These are phyloP conservation scores for Drosophila pectinifera DNA, from an alignment of 1,140 invertebrate species.

Conservation along the genomic window DNA sequence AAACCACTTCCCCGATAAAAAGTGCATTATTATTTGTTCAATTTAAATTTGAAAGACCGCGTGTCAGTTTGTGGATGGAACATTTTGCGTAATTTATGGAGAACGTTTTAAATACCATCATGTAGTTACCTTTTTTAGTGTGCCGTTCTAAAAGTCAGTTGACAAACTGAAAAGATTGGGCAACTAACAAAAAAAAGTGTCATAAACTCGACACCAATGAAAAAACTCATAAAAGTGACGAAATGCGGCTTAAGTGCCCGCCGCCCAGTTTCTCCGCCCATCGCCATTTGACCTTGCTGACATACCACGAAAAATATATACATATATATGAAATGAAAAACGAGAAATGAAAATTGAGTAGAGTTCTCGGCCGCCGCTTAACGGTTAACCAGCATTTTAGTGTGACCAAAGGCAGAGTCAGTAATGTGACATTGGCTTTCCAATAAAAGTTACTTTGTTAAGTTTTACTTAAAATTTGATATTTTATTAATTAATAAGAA, in stretches of 20 bases:
- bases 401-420: neutral
- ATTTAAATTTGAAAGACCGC: no score
- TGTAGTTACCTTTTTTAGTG: slow-evolving; percentile 24
- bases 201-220: slow-evolving; percentile 29
- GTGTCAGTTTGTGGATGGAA: neutral
- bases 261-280: slow-evolving; percentile 33
- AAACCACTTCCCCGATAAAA: no score
- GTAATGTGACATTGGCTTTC: neutral
- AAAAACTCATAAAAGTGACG: slow-evolving; percentile 21
- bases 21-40: no score
- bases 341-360: slow-evolving; percentile 4
- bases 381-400: neutral
- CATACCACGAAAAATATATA: neutral
- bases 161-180: slow-evolving; percentile 14
- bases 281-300: slow-evolving; percentile 31
- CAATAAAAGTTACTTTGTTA: neutral
- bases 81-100: slow-evolving; percentile 1
- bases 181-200: slow-evolving; percentile 10
- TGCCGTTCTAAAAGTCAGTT: slow-evolving; percentile 6
- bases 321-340: neutral
- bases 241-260: slow-evolving; percentile 32
- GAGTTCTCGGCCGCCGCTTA: slow-evolving; percentile 8
- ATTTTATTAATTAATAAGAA: no score
- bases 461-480: no score
- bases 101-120: slow-evolving; percentile 1